Conservation (phyloP, 1,140 invertebrate genomes). For the Rhyacophila brunnea region DNA sequence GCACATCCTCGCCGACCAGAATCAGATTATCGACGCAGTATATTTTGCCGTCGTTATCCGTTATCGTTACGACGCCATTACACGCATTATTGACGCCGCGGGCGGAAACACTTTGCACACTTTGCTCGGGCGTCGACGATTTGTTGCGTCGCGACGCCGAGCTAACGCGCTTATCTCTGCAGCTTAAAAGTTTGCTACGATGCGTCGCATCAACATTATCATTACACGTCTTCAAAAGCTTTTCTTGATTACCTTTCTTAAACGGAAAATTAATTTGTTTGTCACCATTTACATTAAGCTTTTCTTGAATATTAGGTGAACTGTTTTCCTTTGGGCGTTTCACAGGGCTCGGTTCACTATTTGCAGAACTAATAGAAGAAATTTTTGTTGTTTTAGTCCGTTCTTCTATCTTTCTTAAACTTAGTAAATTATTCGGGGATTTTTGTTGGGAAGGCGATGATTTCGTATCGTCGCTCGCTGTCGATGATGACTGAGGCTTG, state of each 20-base stretch:
- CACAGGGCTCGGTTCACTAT: not conserved
- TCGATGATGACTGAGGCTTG: conserved; percentile 39
- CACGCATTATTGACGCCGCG: not conserved
- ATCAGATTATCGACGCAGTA: conserved; percentile 33
- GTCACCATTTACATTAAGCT: not conserved
- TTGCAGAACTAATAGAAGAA: conserved; percentile 13
- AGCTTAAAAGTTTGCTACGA: conserved; percentile 2
- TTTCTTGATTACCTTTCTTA: conserved; percentile 19
- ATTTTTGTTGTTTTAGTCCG: conserved; percentile 52
- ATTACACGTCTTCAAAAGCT: conserved; percentile 16
- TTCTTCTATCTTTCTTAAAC: conserved; percentile 49
- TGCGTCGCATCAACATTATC: not conserved
- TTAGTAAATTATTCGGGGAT: conserved; percentile 36
- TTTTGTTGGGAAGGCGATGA: conserved; percentile 40
- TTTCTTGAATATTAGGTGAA: not conserved
- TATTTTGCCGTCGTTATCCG: conserved; percentile 32
- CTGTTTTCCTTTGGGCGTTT: not conserved
- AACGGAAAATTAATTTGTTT: conserved; percentile 2
- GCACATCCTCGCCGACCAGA: conserved; percentile 27
- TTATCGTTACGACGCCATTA: conserved; percentile 24
- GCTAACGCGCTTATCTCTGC: not conserved
- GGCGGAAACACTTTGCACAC: not conserved
- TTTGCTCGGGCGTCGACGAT: not conserved
- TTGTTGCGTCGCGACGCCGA: not conserved
- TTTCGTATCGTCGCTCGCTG: conserved; percentile 41